Evolutionary conservation across 30 jellyfish, hydroid and myxozoan species (phyloP).

Genomic region (Nemopilema nomurai): DNA sequence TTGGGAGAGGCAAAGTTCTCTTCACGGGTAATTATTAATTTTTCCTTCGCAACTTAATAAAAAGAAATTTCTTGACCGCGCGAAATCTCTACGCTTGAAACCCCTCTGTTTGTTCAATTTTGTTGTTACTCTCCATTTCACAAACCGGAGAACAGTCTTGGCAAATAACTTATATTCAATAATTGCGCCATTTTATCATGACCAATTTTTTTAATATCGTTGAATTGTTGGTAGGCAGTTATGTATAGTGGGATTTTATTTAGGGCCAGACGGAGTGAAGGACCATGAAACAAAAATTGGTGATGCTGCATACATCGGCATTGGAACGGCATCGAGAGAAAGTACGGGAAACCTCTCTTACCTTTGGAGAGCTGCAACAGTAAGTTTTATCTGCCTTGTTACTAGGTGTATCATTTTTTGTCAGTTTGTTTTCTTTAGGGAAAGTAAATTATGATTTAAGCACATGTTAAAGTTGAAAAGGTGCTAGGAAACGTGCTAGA

Average conservation of each 20-base stretch:
- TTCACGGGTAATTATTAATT: constrained; percentile 6
- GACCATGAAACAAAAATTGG: constrained; percentile 58
- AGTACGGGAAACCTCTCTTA: constrained; percentile 67
- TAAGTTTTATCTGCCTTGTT: not conserved
- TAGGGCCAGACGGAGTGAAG: constrained; percentile 88
- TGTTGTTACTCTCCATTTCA: too few species aligned
- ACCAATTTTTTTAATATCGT: not conserved
- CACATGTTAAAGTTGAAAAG: too few species aligned
- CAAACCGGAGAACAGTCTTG: too few species aligned
- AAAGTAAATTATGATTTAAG: too few species aligned
- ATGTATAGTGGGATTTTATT: not conserved
- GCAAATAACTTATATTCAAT: too few species aligned
- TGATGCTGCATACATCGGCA: constrained; percentile 65
- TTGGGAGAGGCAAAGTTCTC: constrained; percentile 17
- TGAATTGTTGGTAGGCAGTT: not conserved
- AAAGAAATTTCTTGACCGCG: too few species aligned
- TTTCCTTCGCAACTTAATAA: too few species aligned
- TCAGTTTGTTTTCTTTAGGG: too few species aligned
- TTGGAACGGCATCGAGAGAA: constrained; percentile 61
- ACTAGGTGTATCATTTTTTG: not conserved
- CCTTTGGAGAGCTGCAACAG: constrained; percentile 87
- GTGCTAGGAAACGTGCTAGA: too few species aligned
- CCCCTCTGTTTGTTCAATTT: too few species aligned
- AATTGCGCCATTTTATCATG: too few species aligned
- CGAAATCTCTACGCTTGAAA: too few species aligned